Base-by-base conservation (phyloP, 1,140 invertebrate genomes). In the Steinernema khuongi region DNA sequence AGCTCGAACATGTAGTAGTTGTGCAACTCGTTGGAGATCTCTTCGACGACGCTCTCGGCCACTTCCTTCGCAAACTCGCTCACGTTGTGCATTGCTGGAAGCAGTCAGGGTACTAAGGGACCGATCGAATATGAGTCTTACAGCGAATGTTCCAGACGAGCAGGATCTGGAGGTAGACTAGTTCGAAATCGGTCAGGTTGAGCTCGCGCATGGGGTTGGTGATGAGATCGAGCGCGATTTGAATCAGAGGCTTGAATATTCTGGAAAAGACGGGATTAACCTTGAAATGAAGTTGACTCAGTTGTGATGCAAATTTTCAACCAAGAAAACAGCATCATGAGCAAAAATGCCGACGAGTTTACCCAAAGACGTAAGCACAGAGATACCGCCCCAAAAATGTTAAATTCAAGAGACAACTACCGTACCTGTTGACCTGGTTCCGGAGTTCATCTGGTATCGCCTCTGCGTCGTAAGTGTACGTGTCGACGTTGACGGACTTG, bases 1-100 rank as follows among this genome's bases (percentile, higher is more conserved):
- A 60, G 14, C 50, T 60, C 50, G 50, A 60, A 60, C 50, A 60
- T 60, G 50, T 60, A 60, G 50, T 60, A 60, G 50, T 60, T 60
- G 50, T 60, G 50, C 50, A 60, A 22, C 22, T 60, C 50, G 50
- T 60, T 60, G 50, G 50, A 60, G 50, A 60, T 60, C 50, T 60
- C 50, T 22, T 60, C 50, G 50, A 60, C 50, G 50, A 60, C 50
- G 50, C 50, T 22, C 50, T 60, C 50, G 11, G 50, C 50, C 4
- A 60, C 26, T 22, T 60, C 50, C 19, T 60, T 60, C 26, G 50
- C 50, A 4, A 4, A 11, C 14, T 60, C 50, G 50, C 11, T 60
- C 7, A 60, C 50, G 50, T 60, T 60, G 11, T 60, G 50, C 50
- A 60, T 60, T 22, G 50, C 50, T 60, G 19, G 26, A 60, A 60